phyloP scores from a whole-genome alignment of 2,888 invertebrate genomes.

The Meghimatium bilineatum region DNA sequence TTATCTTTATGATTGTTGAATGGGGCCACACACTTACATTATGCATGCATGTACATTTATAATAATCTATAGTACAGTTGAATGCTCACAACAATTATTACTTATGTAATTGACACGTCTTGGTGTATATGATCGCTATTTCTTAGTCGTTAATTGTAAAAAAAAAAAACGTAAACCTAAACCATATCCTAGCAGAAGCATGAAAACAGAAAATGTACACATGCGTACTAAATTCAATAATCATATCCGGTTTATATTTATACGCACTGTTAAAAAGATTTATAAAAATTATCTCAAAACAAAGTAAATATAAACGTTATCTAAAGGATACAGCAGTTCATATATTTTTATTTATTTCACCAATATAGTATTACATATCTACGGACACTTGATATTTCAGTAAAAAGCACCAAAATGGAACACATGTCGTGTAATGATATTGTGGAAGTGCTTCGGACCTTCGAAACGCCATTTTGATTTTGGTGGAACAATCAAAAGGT shows the following conservation, averaged over 20 bases:
- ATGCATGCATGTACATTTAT: neutral
- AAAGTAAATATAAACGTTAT: neutral
- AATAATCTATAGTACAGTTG: neutral
- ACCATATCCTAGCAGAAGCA: constrained; percentile 24
- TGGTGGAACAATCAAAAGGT: constrained; percentile 59
- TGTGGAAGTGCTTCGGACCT: constrained; percentile 44
- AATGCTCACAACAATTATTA: neutral
- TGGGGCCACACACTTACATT: no score
- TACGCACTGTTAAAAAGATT: constrained; percentile 16
- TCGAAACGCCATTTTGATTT: constrained; percentile 71
- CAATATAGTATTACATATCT: neutral
- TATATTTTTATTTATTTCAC: neutral
- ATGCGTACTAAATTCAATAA: constrained; percentile 37
- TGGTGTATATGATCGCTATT: no score
- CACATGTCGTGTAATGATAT: constrained; percentile 45
- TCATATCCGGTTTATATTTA: constrained; percentile 36
- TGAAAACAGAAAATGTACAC: constrained; percentile 31
- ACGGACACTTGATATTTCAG: neutral
- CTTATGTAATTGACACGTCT: no score
- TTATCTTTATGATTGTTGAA: neutral
- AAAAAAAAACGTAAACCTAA: no score
- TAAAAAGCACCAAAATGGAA: neutral
- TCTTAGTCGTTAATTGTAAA: no score
- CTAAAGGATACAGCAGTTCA: neutral
- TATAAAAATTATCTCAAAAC: neutral